phyloP scores from a whole-genome alignment of 2,113 vertebrate species.

The Hystrix cristata region DNA sequence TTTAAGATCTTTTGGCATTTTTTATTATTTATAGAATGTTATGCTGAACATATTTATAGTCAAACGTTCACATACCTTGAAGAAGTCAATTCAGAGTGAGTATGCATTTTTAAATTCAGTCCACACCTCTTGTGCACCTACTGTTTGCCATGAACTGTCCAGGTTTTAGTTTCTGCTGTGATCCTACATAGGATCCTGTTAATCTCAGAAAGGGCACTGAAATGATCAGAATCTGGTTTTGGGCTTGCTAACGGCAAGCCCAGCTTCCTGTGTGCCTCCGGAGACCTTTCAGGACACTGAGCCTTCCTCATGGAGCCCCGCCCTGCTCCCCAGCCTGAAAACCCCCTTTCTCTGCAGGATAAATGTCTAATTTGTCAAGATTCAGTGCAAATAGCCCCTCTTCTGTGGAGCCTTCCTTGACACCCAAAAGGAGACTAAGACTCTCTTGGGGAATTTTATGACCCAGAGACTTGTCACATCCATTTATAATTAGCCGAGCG shows the following conservation, averaged over 20 bases:
- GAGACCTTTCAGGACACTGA: not conserved
- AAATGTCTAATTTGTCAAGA: not conserved
- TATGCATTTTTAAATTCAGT: not conserved
- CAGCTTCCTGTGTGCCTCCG: not conserved
- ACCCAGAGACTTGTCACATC: not conserved
- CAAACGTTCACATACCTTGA: not conserved
- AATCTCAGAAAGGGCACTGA: not conserved
- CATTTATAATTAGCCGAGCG: not conserved
- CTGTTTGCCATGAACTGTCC: not conserved
- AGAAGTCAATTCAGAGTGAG: not conserved
- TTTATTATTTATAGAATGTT: not conserved
- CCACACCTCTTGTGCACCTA: not conserved
- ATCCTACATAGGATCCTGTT: not conserved
- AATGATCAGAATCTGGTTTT: not conserved
- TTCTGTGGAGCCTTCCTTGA: not conserved
- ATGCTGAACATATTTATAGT: not conserved
- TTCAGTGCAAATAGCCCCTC: not conserved
- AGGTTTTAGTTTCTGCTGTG: not conserved
- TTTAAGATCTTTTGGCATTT: conserved; percentile 38
- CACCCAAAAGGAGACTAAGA: not conserved
- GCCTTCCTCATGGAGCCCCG: not conserved
- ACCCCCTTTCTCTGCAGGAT: not conserved
- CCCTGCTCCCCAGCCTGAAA: not conserved
- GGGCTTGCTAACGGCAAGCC: not conserved
- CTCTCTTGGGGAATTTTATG: not conserved